Evolutionary conservation across 2,888 invertebrate species (phyloP), one percentile per base, ranked within the genome.

Genomic region (Lycia hirtaria): DNA sequence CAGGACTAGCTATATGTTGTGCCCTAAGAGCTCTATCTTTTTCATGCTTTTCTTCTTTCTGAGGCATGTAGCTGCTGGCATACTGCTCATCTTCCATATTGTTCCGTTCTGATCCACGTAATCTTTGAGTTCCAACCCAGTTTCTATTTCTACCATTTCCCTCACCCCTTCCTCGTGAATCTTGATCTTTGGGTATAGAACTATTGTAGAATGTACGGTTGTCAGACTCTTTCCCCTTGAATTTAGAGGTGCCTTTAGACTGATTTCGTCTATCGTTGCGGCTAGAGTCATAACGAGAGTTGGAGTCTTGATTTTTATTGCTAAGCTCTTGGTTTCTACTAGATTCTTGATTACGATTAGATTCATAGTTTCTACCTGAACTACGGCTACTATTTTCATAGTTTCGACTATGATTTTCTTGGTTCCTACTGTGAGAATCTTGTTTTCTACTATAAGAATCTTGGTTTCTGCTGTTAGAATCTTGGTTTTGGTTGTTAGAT

Each of bases 171-270:
- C 82, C 81, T 47, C 86, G 81, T 1, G 80, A 76, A 69, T 90
- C 89, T 53, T 88, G 86, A 51, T 80, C 78, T 67, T 87, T 88
- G 67, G 72, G 79, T 40, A 85, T 82, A 38, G 81, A 70, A 68
- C 88, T 91, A 66, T 90, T 91, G 56, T 91, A 90, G 62, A 87
- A 91, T 30, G 87, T 90, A 12, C 86, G 78, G 51, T 80, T 78
- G 50, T 88, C 88, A 41, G 77, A 54, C 48, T 90, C 89, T 73
- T 85, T 89, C 60, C 70, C 79, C 57, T 83, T 89, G 32, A 71
- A 64, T 69, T 87, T 90, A 30, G 77, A 68, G 64, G 80, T 86
- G 14, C 64, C 59, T 70, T 84, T 88, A 20, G 75, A 59, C 76
- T 83, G 85, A 67, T 82, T 80, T 63, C 76, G 82, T 61, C 84